These are phyloP conservation scores for Orbicella faveolata DNA, from an alignment of 64 coral and sea anemone genomes.

Conservation along the genomic window DNA sequence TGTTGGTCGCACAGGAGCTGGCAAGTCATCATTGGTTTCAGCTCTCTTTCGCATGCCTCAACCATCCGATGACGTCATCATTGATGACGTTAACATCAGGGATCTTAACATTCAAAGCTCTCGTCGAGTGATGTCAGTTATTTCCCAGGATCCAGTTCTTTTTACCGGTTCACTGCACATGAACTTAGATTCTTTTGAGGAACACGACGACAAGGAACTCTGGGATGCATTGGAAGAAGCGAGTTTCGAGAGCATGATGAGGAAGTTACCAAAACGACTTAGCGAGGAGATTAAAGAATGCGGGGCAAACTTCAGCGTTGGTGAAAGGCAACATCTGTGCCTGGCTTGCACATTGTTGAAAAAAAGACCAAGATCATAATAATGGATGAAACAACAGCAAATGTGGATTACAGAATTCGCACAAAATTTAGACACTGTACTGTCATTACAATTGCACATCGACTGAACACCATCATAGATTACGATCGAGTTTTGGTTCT, in stretches of 20 bases:
- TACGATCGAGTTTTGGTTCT: no score
- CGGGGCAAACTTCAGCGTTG: no score
- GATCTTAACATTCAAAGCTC: conserved; percentile 47
- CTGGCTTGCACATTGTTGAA: no score
- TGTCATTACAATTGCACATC: no score
- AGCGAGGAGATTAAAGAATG: conserved; percentile 9
- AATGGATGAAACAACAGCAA: no score
- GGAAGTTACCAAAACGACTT: conserved; percentile 20
- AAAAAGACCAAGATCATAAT: no score
- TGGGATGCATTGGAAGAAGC: conserved; percentile 59
- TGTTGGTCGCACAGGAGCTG: conserved; percentile 45
- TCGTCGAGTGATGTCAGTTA: conserved; percentile 55
- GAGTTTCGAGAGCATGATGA: conserved; percentile 40
- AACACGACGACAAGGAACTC: conserved; percentile 20
- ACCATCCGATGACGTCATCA: conserved; percentile 33
- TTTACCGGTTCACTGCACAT: conserved; percentile 62
- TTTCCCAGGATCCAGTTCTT: conserved; percentile 54
- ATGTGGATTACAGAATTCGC: no score
- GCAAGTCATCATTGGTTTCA: conserved; percentile 56
- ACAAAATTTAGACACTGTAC: no score
- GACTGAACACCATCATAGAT: no score
- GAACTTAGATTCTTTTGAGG: not conserved
- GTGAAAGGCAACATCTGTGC: no score
- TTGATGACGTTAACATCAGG: conserved; percentile 41
- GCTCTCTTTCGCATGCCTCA: conserved; percentile 53